Conservation (phyloP, 2,888 invertebrate species). For the Spisula subtruncata region DNA sequence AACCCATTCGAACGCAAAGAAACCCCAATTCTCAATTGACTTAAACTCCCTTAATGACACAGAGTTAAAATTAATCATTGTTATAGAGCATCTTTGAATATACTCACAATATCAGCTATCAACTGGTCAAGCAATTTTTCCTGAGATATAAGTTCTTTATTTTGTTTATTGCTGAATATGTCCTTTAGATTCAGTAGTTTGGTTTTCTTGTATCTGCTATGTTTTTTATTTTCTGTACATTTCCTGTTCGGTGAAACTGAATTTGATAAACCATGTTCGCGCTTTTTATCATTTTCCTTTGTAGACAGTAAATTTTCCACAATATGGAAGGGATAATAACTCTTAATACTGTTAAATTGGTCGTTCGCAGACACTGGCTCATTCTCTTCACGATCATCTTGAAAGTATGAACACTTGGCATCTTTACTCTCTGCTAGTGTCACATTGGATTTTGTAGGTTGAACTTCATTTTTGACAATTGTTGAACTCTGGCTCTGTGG, state of each 20-base stretch:
- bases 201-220: constrained; percentile 34
- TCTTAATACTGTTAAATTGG: background rate
- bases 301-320: constrained; percentile 20
- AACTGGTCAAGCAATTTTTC: constrained; percentile 78
- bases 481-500: background rate
- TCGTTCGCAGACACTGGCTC: background rate
- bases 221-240: background rate
- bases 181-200: constrained; percentile 50
- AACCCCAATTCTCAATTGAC: too few relatives aligned
- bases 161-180: constrained; percentile 46
- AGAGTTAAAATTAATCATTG: too few relatives aligned
- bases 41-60: too few relatives aligned
- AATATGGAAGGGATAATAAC: constrained; percentile 28
- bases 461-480: background rate
- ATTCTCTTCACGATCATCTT: constrained; percentile 29
- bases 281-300: background rate
- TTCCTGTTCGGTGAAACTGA: background rate
- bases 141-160: constrained; percentile 39
- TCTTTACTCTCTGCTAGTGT: constrained; percentile 3
- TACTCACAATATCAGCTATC: constrained; percentile 81
- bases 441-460: background rate
- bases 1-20: too few relatives aligned
- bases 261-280: background rate
- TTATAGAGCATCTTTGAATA: too few relatives aligned
- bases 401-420: constrained; percentile 28